Evolutionary conservation across 2,113 vertebrate species (phyloP).

Genomic region (Tricholaema leucomelas): DNA sequence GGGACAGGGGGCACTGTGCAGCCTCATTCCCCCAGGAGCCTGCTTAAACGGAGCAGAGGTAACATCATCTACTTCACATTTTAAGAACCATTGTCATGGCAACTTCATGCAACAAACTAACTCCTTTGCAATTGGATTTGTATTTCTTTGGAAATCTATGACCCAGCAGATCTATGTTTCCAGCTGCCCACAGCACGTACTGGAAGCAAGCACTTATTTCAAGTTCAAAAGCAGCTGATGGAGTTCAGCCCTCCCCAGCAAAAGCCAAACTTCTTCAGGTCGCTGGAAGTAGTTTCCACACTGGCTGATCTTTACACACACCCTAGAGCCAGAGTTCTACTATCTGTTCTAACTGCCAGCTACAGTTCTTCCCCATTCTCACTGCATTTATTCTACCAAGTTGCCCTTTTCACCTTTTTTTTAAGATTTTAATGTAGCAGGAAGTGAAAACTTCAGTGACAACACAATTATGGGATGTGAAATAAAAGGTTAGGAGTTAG

Average conservation of each 20-base stretch:
- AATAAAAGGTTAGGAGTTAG: neutral
- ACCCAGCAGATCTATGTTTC: neutral
- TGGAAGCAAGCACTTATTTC: neutral
- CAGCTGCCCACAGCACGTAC: neutral
- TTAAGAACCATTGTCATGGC: neutral
- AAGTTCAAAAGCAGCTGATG: neutral
- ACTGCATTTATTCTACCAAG: neutral
- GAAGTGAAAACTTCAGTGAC: neutral
- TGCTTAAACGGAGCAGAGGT: neutral
- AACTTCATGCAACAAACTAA: neutral
- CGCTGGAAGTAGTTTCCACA: conserved; percentile 27
- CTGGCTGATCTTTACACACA: conserved; percentile 9
- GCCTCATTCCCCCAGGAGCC: neutral
- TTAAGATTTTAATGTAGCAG: neutral
- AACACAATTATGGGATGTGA: neutral
- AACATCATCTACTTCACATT: neutral
- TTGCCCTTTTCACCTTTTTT: neutral
- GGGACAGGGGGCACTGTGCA: neutral
- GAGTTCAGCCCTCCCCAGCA: neutral
- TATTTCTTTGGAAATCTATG: neutral
- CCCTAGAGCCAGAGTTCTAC: neutral
- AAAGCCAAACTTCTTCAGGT: conserved; percentile 11
- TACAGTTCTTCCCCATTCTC: neutral
- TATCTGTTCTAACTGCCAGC: neutral
- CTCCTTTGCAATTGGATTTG: neutral